A percentile compares a stretch with the other conserved stretches of the same genome.
Evolutionary conservation across 1,140 invertebrate genomes (phyloP).

Genomic region (Spodoptera litura): DNA sequence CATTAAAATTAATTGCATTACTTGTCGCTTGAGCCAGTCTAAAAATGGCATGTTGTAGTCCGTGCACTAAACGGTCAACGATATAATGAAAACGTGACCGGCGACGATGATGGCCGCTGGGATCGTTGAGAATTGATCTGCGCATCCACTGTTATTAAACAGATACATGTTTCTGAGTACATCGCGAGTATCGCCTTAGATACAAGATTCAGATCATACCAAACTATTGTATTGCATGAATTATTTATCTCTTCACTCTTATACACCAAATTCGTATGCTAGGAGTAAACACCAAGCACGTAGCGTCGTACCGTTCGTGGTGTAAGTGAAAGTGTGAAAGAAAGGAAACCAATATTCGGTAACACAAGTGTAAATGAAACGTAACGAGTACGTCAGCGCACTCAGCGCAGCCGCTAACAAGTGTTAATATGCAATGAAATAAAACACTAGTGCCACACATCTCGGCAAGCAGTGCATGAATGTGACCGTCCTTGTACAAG

Average conservation of each 20-base stretch:
- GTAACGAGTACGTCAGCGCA: background rate
- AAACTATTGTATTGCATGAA: background rate
- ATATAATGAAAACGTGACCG: constrained; percentile 39
- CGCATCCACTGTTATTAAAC: constrained; percentile 16
- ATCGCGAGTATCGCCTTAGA: background rate
- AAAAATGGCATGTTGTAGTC: constrained; percentile 41
- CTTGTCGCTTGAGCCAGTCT: constrained; percentile 21
- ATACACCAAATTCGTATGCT: constrained; percentile 1
- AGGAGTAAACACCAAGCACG: constrained; percentile 2
- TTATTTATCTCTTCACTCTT: no score
- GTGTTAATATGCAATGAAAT: constrained; percentile 67
- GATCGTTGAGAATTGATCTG: constrained; percentile 9
- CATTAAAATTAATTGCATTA: constrained; percentile 47
- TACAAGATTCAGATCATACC: background rate
- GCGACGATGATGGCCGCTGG: constrained; percentile 12
- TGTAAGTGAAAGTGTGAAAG: constrained; percentile 24
- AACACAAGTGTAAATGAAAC: constrained; percentile 13
- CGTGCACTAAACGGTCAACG: constrained; percentile 19
- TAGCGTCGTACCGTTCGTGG: background rate
- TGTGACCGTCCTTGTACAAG: constrained; percentile 74
- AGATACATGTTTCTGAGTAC: background rate
- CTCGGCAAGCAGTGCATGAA: constrained; percentile 68
- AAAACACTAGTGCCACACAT: constrained; percentile 58
- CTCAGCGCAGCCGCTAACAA: constrained; percentile 10
- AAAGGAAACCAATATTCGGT: constrained; percentile 24